Conservation (phyloP, 1,140 invertebrate species). For the Zaprionus capensis region DNA sequence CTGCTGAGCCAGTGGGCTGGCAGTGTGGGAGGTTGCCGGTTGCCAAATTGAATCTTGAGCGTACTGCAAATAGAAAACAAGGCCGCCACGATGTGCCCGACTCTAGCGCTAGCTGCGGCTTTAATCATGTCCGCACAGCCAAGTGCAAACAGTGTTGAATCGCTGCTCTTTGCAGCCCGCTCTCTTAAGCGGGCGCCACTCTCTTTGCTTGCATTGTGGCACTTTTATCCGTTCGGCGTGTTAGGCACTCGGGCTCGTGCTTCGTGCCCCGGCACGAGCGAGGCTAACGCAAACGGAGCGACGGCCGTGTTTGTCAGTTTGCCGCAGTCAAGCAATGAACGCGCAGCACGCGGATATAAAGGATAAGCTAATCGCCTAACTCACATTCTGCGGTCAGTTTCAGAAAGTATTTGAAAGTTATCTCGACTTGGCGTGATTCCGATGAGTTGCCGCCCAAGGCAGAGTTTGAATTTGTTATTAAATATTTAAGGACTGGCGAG, state of each 20-base stretch:
- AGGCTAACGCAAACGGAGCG: conserved; percentile 47
- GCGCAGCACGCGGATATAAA: conserved; percentile 61
- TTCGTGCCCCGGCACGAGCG: conserved; percentile 55
- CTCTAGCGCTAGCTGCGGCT: conserved; percentile 2
- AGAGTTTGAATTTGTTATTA: conserved; percentile 21
- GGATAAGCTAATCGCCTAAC: conserved; percentile 36
- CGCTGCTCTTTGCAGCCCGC: background rate
- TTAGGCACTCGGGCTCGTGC: conserved; percentile 19
- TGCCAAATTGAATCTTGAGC: conserved; percentile 77
- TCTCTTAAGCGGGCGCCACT: conserved; percentile 31
- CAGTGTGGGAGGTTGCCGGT: conserved; percentile 33
- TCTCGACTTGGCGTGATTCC: conserved; percentile 22
- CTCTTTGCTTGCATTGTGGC: conserved; percentile 29
- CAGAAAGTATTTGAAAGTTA: conserved; percentile 5
- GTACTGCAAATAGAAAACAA: conserved; percentile 50
- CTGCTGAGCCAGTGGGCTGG: background rate
- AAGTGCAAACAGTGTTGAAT: conserved; percentile 31
- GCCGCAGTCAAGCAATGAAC: conserved; percentile 76
- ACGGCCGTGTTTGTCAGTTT: conserved; percentile 62
- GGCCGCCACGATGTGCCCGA: conserved; percentile 16
- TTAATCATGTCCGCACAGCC: conserved; percentile 25
- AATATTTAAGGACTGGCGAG: conserved; percentile 26
- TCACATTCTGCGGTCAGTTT: conserved; percentile 8
- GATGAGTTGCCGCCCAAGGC: conserved; percentile 29
- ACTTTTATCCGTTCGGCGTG: conserved; percentile 62